A percentile compares a stretch with the other conserved stretches of the same genome.
phyloP scores from a whole-genome alignment of 2,797 vertebrate species.

The Novumbra hubbsi region DNA sequence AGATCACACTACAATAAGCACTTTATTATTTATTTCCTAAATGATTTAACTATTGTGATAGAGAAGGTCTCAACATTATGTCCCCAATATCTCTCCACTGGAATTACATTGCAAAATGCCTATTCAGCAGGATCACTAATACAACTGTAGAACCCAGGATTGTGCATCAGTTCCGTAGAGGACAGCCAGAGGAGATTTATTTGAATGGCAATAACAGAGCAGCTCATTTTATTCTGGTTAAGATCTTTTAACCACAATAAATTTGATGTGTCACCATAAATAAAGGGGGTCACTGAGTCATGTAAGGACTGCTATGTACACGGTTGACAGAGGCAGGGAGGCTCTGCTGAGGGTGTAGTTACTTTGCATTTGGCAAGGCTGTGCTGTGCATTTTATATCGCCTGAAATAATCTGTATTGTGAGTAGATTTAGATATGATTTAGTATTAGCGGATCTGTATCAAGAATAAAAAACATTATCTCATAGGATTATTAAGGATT shows the following conservation, averaged over 20 bases:
- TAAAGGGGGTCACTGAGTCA: constrained; percentile 70
- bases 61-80: constrained; percentile 39
- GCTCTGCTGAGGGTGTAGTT: constrained; percentile 35
- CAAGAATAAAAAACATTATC: constrained; percentile 31
- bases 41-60: not conserved
- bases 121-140: constrained; percentile 51
- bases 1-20: not conserved
- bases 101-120: constrained; percentile 43
- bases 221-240: constrained; percentile 79
- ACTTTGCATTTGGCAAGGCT: constrained; percentile 41
- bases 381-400: constrained; percentile 31
- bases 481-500: not conserved
- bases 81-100: constrained; percentile 43
- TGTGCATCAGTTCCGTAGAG: constrained; percentile 53
- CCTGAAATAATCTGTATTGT: constrained; percentile 41
- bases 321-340: constrained; percentile 61
- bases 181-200: constrained; percentile 67
- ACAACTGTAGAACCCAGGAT: constrained; percentile 58
- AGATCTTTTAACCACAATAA: constrained; percentile 80
- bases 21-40: not conserved
- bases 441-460: constrained; percentile 22
- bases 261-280: constrained; percentile 74
- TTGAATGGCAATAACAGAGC: constrained; percentile 72
- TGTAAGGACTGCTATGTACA: constrained; percentile 37
- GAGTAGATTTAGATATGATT: not conserved